A percentile compares a stretch with the other conserved stretches of the same genome.
These are phyloP conservation scores for Periophthalmus magnuspinnatus DNA, from an alignment of 2,797 vertebrate species.

Conservation along the genomic window DNA sequence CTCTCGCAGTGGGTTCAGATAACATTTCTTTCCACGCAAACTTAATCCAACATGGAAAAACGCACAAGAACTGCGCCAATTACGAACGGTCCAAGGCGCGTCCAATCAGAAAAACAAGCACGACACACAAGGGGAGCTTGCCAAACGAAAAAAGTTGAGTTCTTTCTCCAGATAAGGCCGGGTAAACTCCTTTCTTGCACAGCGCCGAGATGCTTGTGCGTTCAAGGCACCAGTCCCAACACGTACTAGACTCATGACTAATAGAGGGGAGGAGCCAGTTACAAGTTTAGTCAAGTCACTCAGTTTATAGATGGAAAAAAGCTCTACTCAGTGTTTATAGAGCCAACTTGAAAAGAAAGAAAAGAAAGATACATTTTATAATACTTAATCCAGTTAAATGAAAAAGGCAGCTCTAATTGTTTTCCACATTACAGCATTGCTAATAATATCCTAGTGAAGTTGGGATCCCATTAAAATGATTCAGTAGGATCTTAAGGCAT, in stretches of 20 bases:
- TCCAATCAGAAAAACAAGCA: not conserved
- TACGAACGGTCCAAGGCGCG: not conserved
- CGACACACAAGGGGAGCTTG: not conserved
- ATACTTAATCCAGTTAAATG: not conserved
- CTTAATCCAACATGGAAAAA: conserved; percentile 42
- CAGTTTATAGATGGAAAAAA: conserved; percentile 32
- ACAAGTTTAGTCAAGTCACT: conserved; percentile 48
- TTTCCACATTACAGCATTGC: not conserved
- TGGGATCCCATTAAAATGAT: not conserved
- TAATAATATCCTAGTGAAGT: not conserved
- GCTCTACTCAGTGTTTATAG: not conserved
- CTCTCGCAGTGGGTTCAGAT: conserved; percentile 48
- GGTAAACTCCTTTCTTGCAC: conserved; percentile 23
- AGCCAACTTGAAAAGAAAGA: conserved; percentile 1
- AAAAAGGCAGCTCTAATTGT: not conserved
- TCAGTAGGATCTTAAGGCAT: too few relatives aligned
- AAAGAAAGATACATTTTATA: not conserved
- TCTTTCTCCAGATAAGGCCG: conserved; percentile 23
- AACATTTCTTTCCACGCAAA: conserved; percentile 59
- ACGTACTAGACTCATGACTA: conserved; percentile 61
- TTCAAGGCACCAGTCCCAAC: conserved; percentile 55
- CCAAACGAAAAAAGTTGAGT: not conserved
- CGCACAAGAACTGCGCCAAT: not conserved
- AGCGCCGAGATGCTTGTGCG: conserved; percentile 57
- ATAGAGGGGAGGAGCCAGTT: conserved; percentile 73